Base-by-base conservation (phyloP, 2,113 vertebrate species). In the Poecile atricapillus region DNA sequence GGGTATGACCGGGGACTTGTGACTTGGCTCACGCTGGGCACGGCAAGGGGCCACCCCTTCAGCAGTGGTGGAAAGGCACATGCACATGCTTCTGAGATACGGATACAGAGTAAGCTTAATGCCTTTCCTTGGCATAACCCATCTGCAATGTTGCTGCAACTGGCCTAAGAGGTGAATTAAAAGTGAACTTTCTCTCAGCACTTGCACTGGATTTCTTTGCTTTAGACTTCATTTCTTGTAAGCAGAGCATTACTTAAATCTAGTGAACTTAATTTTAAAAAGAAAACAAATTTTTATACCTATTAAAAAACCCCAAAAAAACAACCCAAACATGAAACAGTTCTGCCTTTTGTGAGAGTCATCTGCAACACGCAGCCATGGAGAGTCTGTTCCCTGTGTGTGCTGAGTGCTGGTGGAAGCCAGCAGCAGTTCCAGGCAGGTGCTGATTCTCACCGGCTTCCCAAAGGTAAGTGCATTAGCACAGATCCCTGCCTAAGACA, bases 361-460 rank as follows among this genome's bases (percentile, higher is more conserved):
- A 52, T 35, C 28, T 58, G 69, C 10, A 37, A 62, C 24, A 56
- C 0, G 0, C 37, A 81, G 73, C 59, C 31, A 30, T 0, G 4
- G 56, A 75, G 25, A 17, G 21, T 62, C 64, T 25, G 59, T 64
- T 14, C 19, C 25, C 22, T 14, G 13, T 3, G 5, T 1, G 9
- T 65, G 49, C 76, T 46, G 56, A 35, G 71, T 0, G 0, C 49
- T 30, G 74, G 60, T 3, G 5, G 68, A 22, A 46, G 41, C 33
- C 76, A 85, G 67, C 35, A 73, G 91, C 75, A 50, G 31, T 37
- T 80, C n/a, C 53, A 35, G 35, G 53, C 47, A 68, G 74, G 35
- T 69, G 53, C n/a, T 2, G 35, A 75, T 43, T 90, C 12, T 75
- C 78, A 91, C 68, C 28, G 44, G 19, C 82, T 93, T 94, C 80